Evolutionary conservation across 2,113 vertebrate genomes (phyloP).

Genomic region (Pimephales promelas): DNA sequence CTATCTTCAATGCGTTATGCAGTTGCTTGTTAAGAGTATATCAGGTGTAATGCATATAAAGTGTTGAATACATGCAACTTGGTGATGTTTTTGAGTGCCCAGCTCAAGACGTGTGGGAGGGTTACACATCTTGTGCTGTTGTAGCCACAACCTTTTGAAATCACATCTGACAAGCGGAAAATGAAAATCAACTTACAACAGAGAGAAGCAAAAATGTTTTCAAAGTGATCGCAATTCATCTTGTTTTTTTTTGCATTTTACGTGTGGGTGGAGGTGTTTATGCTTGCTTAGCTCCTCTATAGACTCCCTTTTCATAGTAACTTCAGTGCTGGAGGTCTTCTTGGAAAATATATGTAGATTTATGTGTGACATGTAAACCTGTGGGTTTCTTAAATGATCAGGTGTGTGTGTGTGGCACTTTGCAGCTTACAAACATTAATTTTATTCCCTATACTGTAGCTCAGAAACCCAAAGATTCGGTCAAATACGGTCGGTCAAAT

Average conservation of each 20-base stretch:
- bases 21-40: not conserved
- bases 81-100: constrained; percentile 43
- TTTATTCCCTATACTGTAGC: not conserved
- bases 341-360: not conserved
- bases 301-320: not conserved
- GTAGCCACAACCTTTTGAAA: constrained; percentile 46
- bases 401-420: constrained; percentile 13
- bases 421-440: not conserved
- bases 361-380: not conserved
- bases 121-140: constrained; percentile 57
- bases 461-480: not conserved
- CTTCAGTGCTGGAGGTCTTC: constrained; percentile 15
- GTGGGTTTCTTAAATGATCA: constrained; percentile 8
- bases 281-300: not conserved
- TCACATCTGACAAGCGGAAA: constrained; percentile 41
- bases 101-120: constrained; percentile 50
- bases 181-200: constrained; percentile 41
- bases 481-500: constrained; percentile 23
- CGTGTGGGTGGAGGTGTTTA: constrained; percentile 7
- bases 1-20: not conserved
- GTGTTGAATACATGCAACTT: constrained; percentile 17
- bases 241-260: not conserved
- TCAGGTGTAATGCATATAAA: not conserved
- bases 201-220: constrained; percentile 32
- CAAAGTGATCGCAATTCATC: constrained; percentile 34